phyloP scores from a whole-genome alignment of 1,140 invertebrate species.

The Listronotus oregonensis region DNA sequence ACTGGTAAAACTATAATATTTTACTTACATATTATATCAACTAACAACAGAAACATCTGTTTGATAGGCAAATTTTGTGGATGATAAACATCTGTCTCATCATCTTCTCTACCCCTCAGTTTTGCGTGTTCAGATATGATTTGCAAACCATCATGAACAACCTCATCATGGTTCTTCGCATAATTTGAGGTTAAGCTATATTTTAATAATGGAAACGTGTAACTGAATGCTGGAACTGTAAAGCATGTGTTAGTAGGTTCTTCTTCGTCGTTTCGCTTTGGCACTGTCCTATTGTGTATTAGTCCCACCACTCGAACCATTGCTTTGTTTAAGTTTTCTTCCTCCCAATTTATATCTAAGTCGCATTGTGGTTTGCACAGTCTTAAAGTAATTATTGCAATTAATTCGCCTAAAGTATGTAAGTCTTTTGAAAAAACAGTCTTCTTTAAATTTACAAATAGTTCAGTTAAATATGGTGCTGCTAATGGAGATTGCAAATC shows the following conservation, averaged over 20 bases:
- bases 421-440: slow-evolving; percentile 60
- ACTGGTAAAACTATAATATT: no score
- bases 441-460: slow-evolving; percentile 65
- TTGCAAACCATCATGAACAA: slow-evolving; percentile 68
- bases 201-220: slow-evolving; percentile 80
- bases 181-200: slow-evolving; percentile 63
- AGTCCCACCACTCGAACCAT: slow-evolving; percentile 63
- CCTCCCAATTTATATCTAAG: slow-evolving; percentile 77
- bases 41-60: slow-evolving; percentile 79
- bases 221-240: slow-evolving; percentile 76
- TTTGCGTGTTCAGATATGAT: slow-evolving; percentile 75
- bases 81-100: slow-evolving; percentile 65
- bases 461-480: slow-evolving; percentile 65
- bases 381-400: slow-evolving; percentile 72
- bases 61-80: slow-evolving; percentile 78
- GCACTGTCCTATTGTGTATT: slow-evolving; percentile 58
- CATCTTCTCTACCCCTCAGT: slow-evolving; percentile 59
- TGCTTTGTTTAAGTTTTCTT: slow-evolving; percentile 61
- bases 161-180: slow-evolving; percentile 61
- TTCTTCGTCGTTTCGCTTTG: slow-evolving; percentile 36
- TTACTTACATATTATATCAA: slow-evolving; percentile 76
- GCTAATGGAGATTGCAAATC: slow-evolving; percentile 72
- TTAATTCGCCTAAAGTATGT: slow-evolving; percentile 60
- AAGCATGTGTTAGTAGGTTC: slow-evolving; percentile 54
- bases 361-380: slow-evolving; percentile 78